Percentiles rank a stretch among this genome's conserved stretches.
Evolutionary conservation across 2,113 vertebrate species (phyloP).

Genomic region (Chaetops frenatus): DNA sequence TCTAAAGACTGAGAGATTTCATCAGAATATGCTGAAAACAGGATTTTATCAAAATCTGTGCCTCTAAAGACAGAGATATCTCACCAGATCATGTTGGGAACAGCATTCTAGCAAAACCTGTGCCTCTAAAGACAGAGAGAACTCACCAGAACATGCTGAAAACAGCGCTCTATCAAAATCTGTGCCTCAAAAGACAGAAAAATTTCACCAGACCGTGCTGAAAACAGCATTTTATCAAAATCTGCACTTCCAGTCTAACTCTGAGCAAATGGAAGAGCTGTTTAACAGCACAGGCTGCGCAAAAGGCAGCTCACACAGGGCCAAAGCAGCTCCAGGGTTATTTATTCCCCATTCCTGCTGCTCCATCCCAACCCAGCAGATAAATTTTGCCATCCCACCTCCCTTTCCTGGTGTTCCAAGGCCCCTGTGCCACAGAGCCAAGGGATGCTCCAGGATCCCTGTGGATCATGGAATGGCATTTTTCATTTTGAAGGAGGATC

Average conservation of each 20-base stretch:
- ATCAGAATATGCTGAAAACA: not conserved
- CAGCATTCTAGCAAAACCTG: not conserved
- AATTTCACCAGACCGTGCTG: no score
- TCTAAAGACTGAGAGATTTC: not conserved
- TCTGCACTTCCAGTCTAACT: not conserved
- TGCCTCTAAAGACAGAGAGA: not conserved
- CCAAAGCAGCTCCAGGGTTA: fast-evolving
- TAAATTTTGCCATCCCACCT: not conserved
- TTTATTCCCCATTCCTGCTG: not conserved
- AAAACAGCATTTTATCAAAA: not conserved
- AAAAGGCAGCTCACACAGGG: fast-evolving
- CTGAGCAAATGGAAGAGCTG: fast-evolving
- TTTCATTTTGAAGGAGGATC: not conserved
- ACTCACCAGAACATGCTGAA: not conserved
- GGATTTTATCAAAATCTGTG: not conserved
- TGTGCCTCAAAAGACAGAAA: not conserved
- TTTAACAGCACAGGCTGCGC: not conserved
- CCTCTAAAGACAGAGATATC: not conserved
- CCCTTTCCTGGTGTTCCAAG: not conserved
- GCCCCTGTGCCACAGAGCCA: not conserved
- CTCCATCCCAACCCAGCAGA: not conserved
- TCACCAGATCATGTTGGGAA: not conserved
- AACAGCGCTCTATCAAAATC: not conserved
- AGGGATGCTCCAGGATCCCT: not conserved
- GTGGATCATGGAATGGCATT: not conserved